These are phyloP conservation scores for Tamandua tetradactyla DNA, from an alignment of 2,797 vertebrate genomes.

Conservation along the genomic window DNA sequence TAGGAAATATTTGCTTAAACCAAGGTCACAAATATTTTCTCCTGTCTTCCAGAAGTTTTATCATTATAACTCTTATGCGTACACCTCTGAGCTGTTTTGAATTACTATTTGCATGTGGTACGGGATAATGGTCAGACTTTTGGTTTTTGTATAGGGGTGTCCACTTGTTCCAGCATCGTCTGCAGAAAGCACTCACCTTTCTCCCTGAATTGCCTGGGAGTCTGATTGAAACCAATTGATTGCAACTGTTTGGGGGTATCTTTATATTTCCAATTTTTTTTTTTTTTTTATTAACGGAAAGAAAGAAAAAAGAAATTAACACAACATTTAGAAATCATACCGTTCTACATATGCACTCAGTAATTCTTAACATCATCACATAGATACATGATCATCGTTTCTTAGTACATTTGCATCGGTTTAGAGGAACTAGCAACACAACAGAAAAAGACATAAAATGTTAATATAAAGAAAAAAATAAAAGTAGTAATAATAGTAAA, in stretches of 20 bases:
- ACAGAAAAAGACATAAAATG: too few species aligned
- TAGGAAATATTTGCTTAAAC: background rate
- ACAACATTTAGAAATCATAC: too few species aligned
- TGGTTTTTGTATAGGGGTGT: background rate
- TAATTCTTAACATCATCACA: too few species aligned
- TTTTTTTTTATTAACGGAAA: too few species aligned
- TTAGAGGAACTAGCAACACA: too few species aligned
- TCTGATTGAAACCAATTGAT: background rate
- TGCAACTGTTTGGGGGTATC: background rate
- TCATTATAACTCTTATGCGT: background rate
- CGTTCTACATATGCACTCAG: too few species aligned
- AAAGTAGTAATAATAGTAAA: too few species aligned
- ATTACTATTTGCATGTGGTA: background rate
- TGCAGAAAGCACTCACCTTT: background rate
- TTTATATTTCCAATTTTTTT: background rate
- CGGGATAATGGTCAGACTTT: too few species aligned
- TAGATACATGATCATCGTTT: too few species aligned
- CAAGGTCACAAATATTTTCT: background rate
- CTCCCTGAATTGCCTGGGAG: background rate
- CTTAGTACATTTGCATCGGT: too few species aligned
- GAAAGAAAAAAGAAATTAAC: too few species aligned
- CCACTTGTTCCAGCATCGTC: background rate
- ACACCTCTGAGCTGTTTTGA: background rate
- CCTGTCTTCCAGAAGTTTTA: background rate
- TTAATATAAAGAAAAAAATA: too few species aligned